Evolutionary conservation across 2,888 invertebrate species (phyloP), one percentile per base, ranked within the genome.

Genomic region (Dryomyza anilis): DNA sequence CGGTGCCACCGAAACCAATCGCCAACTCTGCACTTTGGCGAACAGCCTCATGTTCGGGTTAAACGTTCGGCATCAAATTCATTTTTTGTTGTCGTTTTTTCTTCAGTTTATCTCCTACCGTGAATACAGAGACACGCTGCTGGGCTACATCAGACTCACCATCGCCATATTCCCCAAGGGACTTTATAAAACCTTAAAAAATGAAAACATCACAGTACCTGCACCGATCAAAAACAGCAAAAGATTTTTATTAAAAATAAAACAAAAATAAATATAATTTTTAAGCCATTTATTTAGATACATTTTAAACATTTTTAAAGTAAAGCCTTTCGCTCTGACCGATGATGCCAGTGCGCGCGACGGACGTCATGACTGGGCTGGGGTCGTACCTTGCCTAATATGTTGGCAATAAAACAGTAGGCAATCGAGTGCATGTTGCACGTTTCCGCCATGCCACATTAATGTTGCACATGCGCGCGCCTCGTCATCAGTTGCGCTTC

Each of bases 101-200:
- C n/a, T n/a, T n/a, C n/a, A n/a, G n/a, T 73, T 73, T 73, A 76
- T 76, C 75, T 77, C 73, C 76, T 76, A 75, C 77, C 76, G 76
- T 76, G 76, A 76, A 77, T 76, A 75, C 69, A 77, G 74, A 76
- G 30, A 33, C 36, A 33, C 50, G 59, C 33, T 30, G 19, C 33
- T 33, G 50, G 69, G 66, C 69, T 67, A 69, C 69, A 69, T 64
- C 69, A 69, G 70, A 66, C 68, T 64, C 65, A 66, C 66, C 69
- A 69, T 64, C 72, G 67, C 67, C 70, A 65, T 66, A 56, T 57
- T 65, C 60, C 67, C 67, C 65, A 48, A 63, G 68, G 69, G 71
- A 67, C 52, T 62, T 58, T 46, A 64, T 69, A 69, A 62, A 19
- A 50, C 55, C 64, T 64, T 67, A 66, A 14, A n/a, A 3, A 57